A percentile compares a stretch with the other conserved stretches of the same genome.
Evolutionary conservation across 2,797 vertebrate species (phyloP).

Genomic region (Hydrolagus colliei): DNA sequence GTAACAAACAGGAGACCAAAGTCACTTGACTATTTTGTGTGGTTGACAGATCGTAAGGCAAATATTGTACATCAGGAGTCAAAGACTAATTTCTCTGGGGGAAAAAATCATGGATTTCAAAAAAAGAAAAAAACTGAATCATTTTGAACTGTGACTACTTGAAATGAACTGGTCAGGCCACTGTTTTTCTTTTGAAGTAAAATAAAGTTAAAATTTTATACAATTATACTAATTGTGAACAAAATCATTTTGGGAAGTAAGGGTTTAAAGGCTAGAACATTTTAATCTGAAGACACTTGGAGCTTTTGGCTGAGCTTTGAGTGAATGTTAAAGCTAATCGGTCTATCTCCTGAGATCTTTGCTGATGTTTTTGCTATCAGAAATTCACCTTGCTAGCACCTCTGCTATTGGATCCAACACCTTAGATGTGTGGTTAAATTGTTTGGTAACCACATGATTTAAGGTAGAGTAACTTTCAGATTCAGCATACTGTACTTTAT

Average conservation of each 20-base stretch:
- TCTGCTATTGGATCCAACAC: constrained; percentile 11
- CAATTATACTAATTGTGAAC: background rate
- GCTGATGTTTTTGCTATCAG: background rate
- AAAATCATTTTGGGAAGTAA: background rate
- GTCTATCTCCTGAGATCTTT: background rate
- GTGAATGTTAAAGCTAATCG: background rate
- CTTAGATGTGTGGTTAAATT: background rate
- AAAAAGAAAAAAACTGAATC: background rate
- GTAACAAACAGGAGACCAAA: too few species aligned
- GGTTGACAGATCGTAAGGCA: background rate
- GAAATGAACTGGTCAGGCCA: background rate
- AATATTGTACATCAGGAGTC: background rate
- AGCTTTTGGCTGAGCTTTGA: background rate
- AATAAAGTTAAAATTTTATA: background rate
- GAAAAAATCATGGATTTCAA: background rate
- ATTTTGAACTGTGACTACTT: background rate
- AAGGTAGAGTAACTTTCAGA: constrained; percentile 7
- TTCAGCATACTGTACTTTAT: constrained; percentile 1
- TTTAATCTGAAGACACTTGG: background rate
- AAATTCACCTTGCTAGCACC: background rate
- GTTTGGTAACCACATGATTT: constrained; percentile 5
- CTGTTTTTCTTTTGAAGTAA: background rate
- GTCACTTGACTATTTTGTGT: background rate
- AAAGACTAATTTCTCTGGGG: background rate
- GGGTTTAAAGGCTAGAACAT: background rate